These are phyloP conservation scores for Nasonia oneida DNA, from an alignment of 2,888 invertebrate genomes.

Conservation along the genomic window DNA sequence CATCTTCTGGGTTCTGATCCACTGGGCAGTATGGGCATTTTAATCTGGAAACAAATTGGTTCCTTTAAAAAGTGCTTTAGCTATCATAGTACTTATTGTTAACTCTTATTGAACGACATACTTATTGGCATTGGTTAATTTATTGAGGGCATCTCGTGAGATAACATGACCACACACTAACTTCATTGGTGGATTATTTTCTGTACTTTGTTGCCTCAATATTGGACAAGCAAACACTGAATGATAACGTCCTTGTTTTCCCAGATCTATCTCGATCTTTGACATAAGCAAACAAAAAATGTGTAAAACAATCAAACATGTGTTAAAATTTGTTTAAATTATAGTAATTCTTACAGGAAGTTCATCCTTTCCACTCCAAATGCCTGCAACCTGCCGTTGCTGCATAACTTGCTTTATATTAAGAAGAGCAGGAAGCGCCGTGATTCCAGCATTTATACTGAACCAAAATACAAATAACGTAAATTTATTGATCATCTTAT, in stretches of 20 bases:
- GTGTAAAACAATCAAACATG: slow-evolving; percentile 9
- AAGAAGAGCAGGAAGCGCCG: slow-evolving; percentile 95
- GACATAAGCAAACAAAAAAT: slow-evolving; percentile 65
- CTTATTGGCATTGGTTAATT: slow-evolving; percentile 96
- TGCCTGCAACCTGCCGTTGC: slow-evolving; percentile 92
- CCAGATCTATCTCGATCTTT: slow-evolving; percentile 97
- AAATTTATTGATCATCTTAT: not conserved
- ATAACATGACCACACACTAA: slow-evolving; percentile 99
- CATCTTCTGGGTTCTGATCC: slow-evolving; percentile 96
- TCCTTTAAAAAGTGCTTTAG: slow-evolving; percentile 73
- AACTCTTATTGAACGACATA: slow-evolving; percentile 80
- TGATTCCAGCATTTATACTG: slow-evolving; percentile 94
- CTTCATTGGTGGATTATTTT: slow-evolving; percentile 98
- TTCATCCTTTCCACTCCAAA: slow-evolving; percentile 97
- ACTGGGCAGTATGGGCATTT: slow-evolving; percentile 99
- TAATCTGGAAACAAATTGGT: slow-evolving; percentile 85
- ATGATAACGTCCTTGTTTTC: slow-evolving; percentile 94
- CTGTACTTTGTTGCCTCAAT: slow-evolving; percentile 96
- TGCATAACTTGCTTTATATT: slow-evolving; percentile 96
- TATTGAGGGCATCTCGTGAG: slow-evolving; percentile 96
- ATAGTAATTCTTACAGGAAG: slow-evolving; percentile 86
- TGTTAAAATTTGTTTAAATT: slow-evolving; percentile 32
- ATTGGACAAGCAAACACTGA: slow-evolving; percentile 99
- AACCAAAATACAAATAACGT: slow-evolving; percentile 61
- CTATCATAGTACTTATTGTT: slow-evolving; percentile 67